Conservation (phyloP, 2,797 vertebrate genomes). For the Cheirogaleus major region DNA sequence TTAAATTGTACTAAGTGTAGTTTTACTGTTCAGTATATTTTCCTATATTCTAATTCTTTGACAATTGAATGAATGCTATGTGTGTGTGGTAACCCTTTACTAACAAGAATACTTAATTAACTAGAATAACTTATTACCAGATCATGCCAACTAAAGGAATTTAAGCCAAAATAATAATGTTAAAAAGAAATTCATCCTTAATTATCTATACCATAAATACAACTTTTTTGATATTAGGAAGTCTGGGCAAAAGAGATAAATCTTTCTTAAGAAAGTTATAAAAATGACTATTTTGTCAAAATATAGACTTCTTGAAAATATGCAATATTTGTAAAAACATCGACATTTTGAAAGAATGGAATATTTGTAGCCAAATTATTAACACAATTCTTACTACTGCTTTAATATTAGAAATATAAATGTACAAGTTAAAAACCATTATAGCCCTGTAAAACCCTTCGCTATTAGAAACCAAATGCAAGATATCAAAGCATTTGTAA, state of each 20-base stretch:
- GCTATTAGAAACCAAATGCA: neutral
- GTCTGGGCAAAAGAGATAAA: neutral
- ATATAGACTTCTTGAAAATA: constrained; percentile 13
- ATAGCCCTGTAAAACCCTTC: neutral
- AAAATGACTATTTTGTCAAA: constrained; percentile 26
- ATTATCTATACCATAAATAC: neutral
- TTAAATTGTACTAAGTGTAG: neutral
- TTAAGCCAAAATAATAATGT: neutral
- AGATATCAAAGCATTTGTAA: neutral
- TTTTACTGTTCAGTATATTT: neutral
- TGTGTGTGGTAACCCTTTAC: neutral
- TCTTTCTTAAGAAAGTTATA: neutral
- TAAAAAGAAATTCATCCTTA: constrained; percentile 38
- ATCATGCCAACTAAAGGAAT: neutral
- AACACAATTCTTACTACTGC: neutral
- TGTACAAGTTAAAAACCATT: neutral
- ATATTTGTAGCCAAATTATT: neutral
- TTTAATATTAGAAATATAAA: constrained; percentile 50
- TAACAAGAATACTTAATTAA: constrained; percentile 9
- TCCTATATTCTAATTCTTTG: constrained; percentile 7
- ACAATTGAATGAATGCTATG: neutral
- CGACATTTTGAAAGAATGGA: neutral
- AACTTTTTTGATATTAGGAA: constrained; percentile 11
- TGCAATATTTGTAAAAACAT: neutral
- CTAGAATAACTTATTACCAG: neutral